Evolutionary conservation across 2,888 invertebrate genomes (phyloP), one percentile per base, ranked within the genome.

Genomic region (Andrena chrysosceles): DNA sequence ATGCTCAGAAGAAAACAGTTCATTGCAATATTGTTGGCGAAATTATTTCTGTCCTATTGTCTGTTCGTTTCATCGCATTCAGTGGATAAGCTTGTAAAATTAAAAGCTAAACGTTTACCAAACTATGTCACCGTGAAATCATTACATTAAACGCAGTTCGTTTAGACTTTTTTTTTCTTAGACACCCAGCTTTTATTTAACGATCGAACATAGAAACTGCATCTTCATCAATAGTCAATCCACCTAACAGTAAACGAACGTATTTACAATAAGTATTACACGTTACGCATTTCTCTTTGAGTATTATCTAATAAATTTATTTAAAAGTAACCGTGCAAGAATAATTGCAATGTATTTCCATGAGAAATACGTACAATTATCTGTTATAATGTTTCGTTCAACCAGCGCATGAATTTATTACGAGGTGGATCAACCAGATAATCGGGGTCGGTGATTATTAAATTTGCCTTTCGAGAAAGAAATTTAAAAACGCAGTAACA

Each of bases 361-460:
- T 49, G 26, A 79, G 83, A 83, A 84, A 83, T 79, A 84, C 83
- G 23, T 79, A 79, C 74, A 83, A 78, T 78, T 69, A 84, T 68
- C 66, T 73, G 59, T 54, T 69, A 81, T 69, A 76, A 73, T 77
- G 77, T 83, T 77, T 73, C 75, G 67, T 73, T 82, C 77, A 83
- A 75, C 74, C 82, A 59, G 13, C 66, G 70, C 77, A 82, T 82
- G 75, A 77, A 81, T 82, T 82, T 82, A 83, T 83, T 77, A 82
- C 71, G 63, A 70, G 78, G 48, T 83, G 77, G 78, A 82, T 74
- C 42, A 82, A 82, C 74, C 56, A 35, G 29, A 62, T 54, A 54
- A 54, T 29, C 48, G 33, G 23, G n/a, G 23, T 59, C 31, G 59
- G 26, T 63, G n/a, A 75, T 72, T 42, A 62, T 69, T 78, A 54